Evolutionary conservation across 2,888 invertebrate genomes (phyloP), one percentile per base, ranked within the genome.

Genomic region (Acronicta aceris): DNA sequence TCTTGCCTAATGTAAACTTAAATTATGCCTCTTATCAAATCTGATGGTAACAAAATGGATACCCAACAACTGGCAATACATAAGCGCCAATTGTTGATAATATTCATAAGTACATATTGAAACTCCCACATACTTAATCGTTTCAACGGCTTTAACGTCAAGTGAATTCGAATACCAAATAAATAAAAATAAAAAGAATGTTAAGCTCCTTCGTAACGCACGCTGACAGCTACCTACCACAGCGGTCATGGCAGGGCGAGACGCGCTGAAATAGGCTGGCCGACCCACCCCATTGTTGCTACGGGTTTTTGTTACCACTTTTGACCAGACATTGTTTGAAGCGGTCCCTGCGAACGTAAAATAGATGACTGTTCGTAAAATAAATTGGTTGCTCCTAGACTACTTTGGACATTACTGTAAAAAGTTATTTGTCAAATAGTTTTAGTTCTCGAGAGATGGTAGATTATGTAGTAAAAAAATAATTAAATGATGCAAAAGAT

Each of bases 251-350:
- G 12, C 21, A n/a, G 27, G 53, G 30, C 12, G 67, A 53, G 68
- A 79, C 77, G 84, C 84, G 84, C 87, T 85, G 85, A 85, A 81
- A 85, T 80, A 85, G 84, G 81, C 81, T 79, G 81, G 63, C 47
- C 75, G 79, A 73, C 81, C 83, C 78, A 66, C 65, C 77, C 83
- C 60, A 84, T 89, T 89, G 88, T 82, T 79, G 57, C 68, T 62
- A 56, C 60, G 74, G 33, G 78, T 86, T 86, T 86, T 89, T 89
- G 87, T 87, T 81, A 78, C 81, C 68, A 75, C 77, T 83, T 79
- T 79, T 81, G 81, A 71, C 83, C 80, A 70, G 79, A 74, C 76
- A 70, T 68, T 79, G 70, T 75, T 76, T 62, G 67, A 76, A 59
- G 59, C 58, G 42, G 47, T 49, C 60, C 33, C 45, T 40, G 13